phyloP scores from a whole-genome alignment of 2,797 vertebrate genomes.

The Staurois parvus region DNA sequence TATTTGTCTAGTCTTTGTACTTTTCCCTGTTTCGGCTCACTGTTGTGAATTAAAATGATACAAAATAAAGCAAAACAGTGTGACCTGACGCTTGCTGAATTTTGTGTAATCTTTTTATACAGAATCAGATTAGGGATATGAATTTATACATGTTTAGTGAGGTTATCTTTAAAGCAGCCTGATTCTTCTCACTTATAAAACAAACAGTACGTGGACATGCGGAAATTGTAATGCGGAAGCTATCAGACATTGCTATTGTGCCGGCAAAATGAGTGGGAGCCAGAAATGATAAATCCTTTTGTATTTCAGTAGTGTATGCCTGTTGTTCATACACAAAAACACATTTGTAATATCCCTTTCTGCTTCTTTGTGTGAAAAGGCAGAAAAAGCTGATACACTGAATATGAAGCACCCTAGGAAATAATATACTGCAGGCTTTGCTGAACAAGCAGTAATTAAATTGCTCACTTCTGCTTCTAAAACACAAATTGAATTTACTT shows the following conservation, averaged over 20 bases:
- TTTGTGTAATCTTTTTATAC: slow-evolving; percentile 13
- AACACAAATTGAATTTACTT: slow-evolving; percentile 79
- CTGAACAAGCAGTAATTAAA: slow-evolving; percentile 76
- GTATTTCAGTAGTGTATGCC: slow-evolving; percentile 24
- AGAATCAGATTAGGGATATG: slow-evolving; percentile 47
- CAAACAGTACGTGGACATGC: slow-evolving; percentile 51
- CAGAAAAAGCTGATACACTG: slow-evolving; percentile 73
- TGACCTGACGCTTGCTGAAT: slow-evolving; percentile 1
- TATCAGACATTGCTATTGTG: slow-evolving; percentile 61
- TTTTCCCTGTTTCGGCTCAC: slow-evolving; percentile 14
- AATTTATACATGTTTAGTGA: slow-evolving; percentile 53
- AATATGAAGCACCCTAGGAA: slow-evolving; percentile 73
- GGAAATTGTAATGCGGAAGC: slow-evolving; percentile 54
- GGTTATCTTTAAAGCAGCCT: slow-evolving; percentile 48
- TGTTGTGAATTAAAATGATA: slow-evolving; percentile 31
- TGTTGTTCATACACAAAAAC: slow-evolving; percentile 65
- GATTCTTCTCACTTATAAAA: slow-evolving; percentile 32
- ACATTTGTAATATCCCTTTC: slow-evolving; percentile 72
- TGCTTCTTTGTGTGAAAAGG: slow-evolving; percentile 72
- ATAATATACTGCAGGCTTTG: slow-evolving; percentile 78
- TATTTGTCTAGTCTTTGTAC: not conserved
- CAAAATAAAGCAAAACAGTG: slow-evolving; percentile 19
- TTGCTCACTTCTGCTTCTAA: slow-evolving; percentile 61
- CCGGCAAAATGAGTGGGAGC: slow-evolving; percentile 62
- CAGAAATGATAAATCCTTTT: slow-evolving; percentile 64